phyloP scores from a whole-genome alignment of 2,113 vertebrate genomes.

The Onychostoma macrolepis region DNA sequence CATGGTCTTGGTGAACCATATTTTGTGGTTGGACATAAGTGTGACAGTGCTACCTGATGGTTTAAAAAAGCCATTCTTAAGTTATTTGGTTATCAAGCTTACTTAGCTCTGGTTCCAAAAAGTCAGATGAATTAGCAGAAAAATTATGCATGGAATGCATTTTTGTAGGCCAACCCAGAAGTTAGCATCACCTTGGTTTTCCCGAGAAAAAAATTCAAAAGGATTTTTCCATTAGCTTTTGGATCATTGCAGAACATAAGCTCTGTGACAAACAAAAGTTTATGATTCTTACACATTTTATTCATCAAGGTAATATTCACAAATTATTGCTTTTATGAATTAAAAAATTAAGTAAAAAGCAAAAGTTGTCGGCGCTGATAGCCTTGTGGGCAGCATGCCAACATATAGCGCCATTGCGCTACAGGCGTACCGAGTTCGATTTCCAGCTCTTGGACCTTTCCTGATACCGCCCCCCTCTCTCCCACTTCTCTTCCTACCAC shows the following conservation, averaged over 20 bases:
- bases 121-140: not conserved
- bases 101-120: not conserved
- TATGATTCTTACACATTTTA: not conserved
- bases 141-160: not conserved
- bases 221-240: not conserved
- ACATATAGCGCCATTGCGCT: no score
- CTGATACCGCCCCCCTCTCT: no score
- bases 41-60: conserved; percentile 5
- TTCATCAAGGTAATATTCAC: no score
- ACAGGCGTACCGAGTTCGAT: no score
- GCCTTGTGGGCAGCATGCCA: no score
- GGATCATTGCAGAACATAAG: not conserved
- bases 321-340: no score
- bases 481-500: no score
- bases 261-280: not conserved
- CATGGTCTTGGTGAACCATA: not conserved
- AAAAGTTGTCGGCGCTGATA: no score
- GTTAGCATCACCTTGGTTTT: not conserved
- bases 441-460: no score
- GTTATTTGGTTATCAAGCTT: not conserved
- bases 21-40: not conserved
- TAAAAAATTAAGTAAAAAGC: no score
- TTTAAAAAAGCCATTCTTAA: not conserved
- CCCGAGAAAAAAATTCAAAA: not conserved
- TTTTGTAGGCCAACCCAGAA: not conserved